phyloP scores from a whole-genome alignment of 2,888 invertebrate genomes.

The Allophyes oxyacanthae region DNA sequence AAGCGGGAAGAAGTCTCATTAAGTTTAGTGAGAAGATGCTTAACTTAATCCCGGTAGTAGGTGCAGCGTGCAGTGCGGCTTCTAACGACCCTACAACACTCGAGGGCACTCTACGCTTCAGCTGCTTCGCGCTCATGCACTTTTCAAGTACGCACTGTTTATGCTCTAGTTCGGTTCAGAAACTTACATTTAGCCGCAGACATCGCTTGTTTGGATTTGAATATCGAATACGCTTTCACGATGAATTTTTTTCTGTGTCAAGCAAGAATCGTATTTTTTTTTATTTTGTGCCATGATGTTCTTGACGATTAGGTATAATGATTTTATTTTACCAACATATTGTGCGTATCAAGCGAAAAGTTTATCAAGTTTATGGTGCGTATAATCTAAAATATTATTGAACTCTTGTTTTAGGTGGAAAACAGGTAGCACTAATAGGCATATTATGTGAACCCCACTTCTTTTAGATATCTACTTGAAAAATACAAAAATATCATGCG shows the following conservation, averaged over 20 bases:
- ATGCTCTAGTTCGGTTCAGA: slow-evolving; percentile 77
- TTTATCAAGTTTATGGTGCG: no score
- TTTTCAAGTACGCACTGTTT: slow-evolving; percentile 85
- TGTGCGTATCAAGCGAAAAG: no score
- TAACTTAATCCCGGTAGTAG: slow-evolving; percentile 68
- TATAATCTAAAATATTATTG: no score
- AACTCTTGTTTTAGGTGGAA: no score
- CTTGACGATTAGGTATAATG: no score
- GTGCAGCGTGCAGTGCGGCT: slow-evolving; percentile 64
- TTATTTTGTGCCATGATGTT: neutral
- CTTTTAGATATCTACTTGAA: no score
- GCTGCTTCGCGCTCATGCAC: slow-evolving; percentile 80
- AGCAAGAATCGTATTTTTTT: no score
- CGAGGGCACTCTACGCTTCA: slow-evolving; percentile 73
- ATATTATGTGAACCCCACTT: no score
- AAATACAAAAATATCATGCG: no score
- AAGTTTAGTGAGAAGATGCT: slow-evolving; percentile 69
- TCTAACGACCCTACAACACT: slow-evolving; percentile 76
- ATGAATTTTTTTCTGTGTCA: slow-evolving; percentile 3
- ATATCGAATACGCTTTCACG: slow-evolving; percentile 52
- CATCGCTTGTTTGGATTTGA: slow-evolving; percentile 64
- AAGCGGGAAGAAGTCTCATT: slow-evolving; percentile 61
- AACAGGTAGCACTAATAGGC: no score
- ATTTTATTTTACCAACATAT: no score
- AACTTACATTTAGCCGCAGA: slow-evolving; percentile 67